These are phyloP conservation scores for Pherbina coryleti DNA, from an alignment of 2,888 invertebrate genomes.

Conservation along the genomic window DNA sequence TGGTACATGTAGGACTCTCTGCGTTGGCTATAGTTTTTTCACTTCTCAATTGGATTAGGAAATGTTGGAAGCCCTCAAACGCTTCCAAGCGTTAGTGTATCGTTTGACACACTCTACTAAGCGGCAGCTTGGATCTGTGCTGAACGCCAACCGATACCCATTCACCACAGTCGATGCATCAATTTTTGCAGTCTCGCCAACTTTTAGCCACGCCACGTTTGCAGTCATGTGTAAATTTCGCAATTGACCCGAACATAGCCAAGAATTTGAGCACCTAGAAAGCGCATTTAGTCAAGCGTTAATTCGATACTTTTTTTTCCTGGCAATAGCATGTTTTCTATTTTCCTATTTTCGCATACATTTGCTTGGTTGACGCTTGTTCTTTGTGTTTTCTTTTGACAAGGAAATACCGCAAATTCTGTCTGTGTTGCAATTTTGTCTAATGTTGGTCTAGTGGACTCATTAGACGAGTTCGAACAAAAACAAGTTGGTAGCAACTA, in stretches of 20 bases:
- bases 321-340: not conserved
- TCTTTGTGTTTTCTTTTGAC: not conserved
- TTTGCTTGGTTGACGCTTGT: not conserved
- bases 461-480: conserved; percentile 18
- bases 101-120: not conserved
- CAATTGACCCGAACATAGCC: conserved; percentile 28
- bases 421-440: conserved; percentile 25
- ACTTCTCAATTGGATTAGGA: not conserved
- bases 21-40: not conserved
- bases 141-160: too few species aligned
- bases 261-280: conserved; percentile 23
- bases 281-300: not conserved
- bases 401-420: conserved; percentile 30
- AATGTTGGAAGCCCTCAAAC: not conserved
- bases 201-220: not conserved
- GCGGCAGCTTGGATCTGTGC: not conserved
- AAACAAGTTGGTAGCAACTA: not conserved
- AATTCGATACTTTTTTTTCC: not conserved
- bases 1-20: not conserved
- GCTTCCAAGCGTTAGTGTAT: not conserved
- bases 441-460: conserved; percentile 38
- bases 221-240: conserved; percentile 8
- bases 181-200: not conserved
- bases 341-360: not conserved
- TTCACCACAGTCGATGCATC: too few species aligned